Percentiles rank a stretch among this genome's conserved stretches.
Conservation (phyloP, 2,888 invertebrate species). For the Xestobium rufovillosum region DNA sequence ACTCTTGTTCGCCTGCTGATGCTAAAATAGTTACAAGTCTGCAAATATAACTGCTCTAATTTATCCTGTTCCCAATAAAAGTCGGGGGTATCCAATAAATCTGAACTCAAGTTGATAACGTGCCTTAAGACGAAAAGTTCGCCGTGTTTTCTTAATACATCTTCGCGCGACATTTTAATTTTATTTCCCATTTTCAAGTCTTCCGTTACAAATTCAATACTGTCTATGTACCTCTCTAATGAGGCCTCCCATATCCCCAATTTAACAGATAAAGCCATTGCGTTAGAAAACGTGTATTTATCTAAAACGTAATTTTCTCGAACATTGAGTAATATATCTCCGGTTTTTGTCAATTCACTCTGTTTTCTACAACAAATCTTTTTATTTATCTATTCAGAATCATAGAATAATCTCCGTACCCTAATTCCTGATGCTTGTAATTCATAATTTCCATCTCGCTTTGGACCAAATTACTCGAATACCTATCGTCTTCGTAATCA, state of each 20-base stretch:
- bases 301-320: conserved; percentile 53
- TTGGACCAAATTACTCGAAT: conserved; percentile 58
- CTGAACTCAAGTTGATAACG: conserved; percentile 86
- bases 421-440: conserved; percentile 58
- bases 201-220: conserved; percentile 73
- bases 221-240: conserved; percentile 73
- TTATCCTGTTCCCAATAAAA: conserved; percentile 97
- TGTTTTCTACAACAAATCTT: conserved; percentile 27
- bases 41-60: conserved; percentile 75
- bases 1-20: conserved; percentile 79
- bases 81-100: conserved; percentile 90
- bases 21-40: conserved; percentile 76
- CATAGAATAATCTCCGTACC: conserved; percentile 32
- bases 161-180: conserved; percentile 60
- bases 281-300: conserved; percentile 92
- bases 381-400: conserved; percentile 1
- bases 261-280: conserved; percentile 87
- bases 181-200: conserved; percentile 68
- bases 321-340: conserved; percentile 34
- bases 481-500: conserved; percentile 61
- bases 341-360: conserved; percentile 32
- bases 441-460: conserved; percentile 80
- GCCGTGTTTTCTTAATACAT: conserved; percentile 73
- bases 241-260: conserved; percentile 91
- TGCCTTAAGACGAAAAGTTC: conserved; percentile 85